phyloP scores from a whole-genome alignment of 2,888 invertebrate genomes.

The Molanna angustata region DNA sequence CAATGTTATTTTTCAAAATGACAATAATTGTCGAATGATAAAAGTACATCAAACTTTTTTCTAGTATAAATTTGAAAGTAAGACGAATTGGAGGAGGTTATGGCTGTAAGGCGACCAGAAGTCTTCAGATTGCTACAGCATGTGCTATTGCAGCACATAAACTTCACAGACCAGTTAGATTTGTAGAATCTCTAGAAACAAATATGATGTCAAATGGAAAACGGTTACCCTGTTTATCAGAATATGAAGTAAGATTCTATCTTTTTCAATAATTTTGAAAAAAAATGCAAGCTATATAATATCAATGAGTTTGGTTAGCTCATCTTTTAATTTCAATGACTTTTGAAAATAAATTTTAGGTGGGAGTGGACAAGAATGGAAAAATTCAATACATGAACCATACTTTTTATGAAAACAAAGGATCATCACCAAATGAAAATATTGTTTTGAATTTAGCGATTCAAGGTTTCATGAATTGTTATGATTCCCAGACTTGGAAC shows the following conservation, averaged over 20 bases:
- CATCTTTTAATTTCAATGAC: too few species aligned
- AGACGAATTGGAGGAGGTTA: slow-evolving; percentile 78
- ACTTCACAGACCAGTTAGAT: slow-evolving; percentile 58
- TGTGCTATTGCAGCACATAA: slow-evolving; percentile 66
- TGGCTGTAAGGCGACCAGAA: slow-evolving; percentile 72
- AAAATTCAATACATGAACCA: slow-evolving; percentile 55
- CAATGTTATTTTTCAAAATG: too few species aligned
- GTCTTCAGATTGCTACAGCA: slow-evolving; percentile 57
- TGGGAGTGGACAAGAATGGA: slow-evolving; percentile 55
- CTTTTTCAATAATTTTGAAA: too few species aligned
- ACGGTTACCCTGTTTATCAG: slow-evolving; percentile 47
- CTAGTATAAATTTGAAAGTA: slow-evolving; percentile 68
- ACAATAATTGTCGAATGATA: too few species aligned
- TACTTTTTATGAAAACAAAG: slow-evolving; percentile 44
- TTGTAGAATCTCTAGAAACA: slow-evolving; percentile 62
- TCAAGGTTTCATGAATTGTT: slow-evolving; percentile 46
- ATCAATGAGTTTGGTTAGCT: too few species aligned
- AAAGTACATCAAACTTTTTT: slow-evolving; percentile 27
- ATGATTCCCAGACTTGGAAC: slow-evolving; percentile 51
- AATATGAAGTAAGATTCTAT: slow-evolving; percentile 57
- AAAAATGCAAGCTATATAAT: too few species aligned
- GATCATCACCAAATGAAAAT: slow-evolving; percentile 45
- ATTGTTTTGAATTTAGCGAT: slow-evolving; percentile 37
- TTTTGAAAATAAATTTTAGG: too few species aligned
- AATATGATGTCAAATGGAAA: slow-evolving; percentile 64